Percentiles rank a stretch among this genome's conserved stretches.
These are phyloP conservation scores for Charina bottae DNA, from an alignment of 2,113 vertebrate species.

Conservation along the genomic window DNA sequence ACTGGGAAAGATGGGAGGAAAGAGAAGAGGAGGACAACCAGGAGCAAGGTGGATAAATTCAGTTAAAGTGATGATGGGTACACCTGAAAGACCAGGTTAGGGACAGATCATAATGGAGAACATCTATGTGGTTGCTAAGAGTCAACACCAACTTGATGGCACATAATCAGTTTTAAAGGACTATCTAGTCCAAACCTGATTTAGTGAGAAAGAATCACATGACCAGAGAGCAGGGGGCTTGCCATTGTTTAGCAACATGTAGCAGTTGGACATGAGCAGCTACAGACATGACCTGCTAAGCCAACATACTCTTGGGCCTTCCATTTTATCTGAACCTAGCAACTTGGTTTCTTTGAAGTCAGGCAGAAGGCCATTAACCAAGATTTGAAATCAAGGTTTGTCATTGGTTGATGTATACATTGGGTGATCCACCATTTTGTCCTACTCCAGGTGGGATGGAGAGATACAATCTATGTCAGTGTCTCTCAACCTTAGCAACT, in stretches of 20 bases:
- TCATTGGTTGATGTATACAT: background rate
- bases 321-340: background rate
- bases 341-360: background rate
- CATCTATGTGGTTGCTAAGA: background rate
- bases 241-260: background rate
- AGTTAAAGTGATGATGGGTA: background rate
- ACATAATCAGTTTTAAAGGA: background rate
- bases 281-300: background rate
- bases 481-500: background rate
- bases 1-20: background rate
- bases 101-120: background rate
- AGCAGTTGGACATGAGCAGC: background rate
- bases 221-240: background rate
- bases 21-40: background rate
- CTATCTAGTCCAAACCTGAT: background rate
- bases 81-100: background rate
- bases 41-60: background rate
- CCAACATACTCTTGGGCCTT: background rate
- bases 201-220: background rate
- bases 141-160: background rate
- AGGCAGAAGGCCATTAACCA: background rate
- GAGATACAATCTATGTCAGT: background rate
- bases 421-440: background rate
- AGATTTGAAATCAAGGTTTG: background rate
- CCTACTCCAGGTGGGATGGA: background rate